Percentiles rank a stretch among this genome's conserved stretches.
These are phyloP conservation scores for Chitala chitala DNA, from an alignment of 2,113 vertebrate genomes.

Conservation along the genomic window DNA sequence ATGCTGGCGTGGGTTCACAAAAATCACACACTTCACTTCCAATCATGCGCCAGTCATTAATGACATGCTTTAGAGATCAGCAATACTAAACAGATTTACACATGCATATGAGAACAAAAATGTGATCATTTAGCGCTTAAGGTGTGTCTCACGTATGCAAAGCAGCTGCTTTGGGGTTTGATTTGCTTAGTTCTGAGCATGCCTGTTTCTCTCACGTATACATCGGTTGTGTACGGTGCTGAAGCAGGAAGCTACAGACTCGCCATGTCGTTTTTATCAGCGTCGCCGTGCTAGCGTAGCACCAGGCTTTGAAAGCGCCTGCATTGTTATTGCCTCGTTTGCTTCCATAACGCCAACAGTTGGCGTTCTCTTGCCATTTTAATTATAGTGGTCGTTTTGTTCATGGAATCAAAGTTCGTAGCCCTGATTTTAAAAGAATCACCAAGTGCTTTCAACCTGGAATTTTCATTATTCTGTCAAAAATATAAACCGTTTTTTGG, in stretches of 20 bases:
- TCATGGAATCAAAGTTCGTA: constrained; percentile 19
- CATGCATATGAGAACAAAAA: background rate
- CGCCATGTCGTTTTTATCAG: constrained; percentile 53
- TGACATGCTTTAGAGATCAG: background rate
- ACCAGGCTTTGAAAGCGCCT: background rate
- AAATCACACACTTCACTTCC: too few species aligned
- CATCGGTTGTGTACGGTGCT: background rate
- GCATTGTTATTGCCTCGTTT: background rate
- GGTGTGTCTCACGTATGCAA: background rate
- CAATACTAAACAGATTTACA: background rate
- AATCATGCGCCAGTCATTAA: too few species aligned
- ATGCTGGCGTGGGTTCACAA: too few species aligned
- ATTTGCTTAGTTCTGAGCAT: constrained; percentile 9
- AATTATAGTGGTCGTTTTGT: constrained; percentile 29
- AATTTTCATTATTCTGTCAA: background rate
- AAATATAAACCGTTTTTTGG: background rate
- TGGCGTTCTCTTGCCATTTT: background rate
- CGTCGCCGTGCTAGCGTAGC: background rate
- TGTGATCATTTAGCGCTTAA: too few species aligned
- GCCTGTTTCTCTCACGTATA: constrained; percentile 2
- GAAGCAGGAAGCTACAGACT: constrained; percentile 18
- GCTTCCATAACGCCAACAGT: background rate
- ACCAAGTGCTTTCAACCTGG: constrained; percentile 10
- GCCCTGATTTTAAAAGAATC: constrained; percentile 13
- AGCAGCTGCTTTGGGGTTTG: background rate